phyloP scores from a whole-genome alignment of 2,113 vertebrate genomes.

The Mesocricetus auratus region DNA sequence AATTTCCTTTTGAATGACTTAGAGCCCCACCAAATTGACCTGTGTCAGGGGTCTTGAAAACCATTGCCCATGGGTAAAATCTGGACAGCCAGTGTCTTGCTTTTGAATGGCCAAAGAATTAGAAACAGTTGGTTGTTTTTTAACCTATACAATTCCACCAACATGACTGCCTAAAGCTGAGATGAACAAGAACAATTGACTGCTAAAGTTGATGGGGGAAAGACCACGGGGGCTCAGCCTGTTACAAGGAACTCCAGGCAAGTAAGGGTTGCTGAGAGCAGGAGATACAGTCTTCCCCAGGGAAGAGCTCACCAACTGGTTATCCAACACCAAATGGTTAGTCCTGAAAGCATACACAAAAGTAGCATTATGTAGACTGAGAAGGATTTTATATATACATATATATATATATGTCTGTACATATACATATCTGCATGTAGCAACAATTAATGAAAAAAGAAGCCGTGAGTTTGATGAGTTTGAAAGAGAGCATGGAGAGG shows the following conservation, averaged over 20 bases:
- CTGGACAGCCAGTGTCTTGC: not conserved
- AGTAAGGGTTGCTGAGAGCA: not conserved
- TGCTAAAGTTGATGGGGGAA: not conserved
- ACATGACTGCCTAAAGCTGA: not conserved
- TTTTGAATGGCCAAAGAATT: not conserved
- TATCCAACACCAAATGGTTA: not conserved
- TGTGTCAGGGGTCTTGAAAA: not conserved
- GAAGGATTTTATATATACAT: not conserved
- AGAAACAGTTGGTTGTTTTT: not conserved
- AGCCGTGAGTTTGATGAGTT: not conserved
- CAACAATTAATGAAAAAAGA: not conserved
- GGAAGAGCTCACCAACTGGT: not conserved
- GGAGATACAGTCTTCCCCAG: not conserved
- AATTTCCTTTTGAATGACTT: not conserved
- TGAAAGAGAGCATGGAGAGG: not conserved
- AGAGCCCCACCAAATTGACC: not conserved
- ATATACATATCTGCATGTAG: not conserved
- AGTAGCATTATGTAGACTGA: not conserved
- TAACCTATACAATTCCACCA: not conserved
- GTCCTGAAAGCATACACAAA: not conserved
- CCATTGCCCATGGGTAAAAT: fast-evolving
- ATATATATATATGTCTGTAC: fast-evolving
- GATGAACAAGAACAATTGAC: not conserved
- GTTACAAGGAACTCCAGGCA: not conserved
- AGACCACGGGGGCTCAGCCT: not conserved